These are phyloP conservation scores for Porites rus DNA, from an alignment of 92 coral and sea anemone genomes.

Conservation along the genomic window DNA sequence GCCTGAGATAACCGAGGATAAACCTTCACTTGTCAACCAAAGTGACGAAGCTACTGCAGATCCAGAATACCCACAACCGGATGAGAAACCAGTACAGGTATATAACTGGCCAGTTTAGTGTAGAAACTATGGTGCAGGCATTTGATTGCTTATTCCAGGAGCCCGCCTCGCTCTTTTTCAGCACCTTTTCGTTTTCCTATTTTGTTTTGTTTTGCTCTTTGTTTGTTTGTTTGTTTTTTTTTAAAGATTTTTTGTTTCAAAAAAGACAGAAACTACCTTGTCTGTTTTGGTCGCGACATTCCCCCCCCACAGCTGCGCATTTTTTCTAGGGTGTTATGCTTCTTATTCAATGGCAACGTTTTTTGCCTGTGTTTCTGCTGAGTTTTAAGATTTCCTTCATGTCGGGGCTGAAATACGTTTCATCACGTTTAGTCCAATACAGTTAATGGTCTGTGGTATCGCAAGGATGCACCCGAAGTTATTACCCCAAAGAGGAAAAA, in stretches of 20 bases:
- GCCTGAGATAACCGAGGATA: neutral
- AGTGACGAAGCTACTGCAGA: neutral
- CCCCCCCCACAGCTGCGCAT: no score
- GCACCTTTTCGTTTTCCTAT: no score
- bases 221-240: neutral
- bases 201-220: no score
- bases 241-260: neutral
- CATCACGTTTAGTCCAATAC: neutral
- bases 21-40: neutral
- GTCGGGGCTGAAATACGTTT: neutral
- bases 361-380: neutral
- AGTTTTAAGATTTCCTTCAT: no score
- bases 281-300: no score
- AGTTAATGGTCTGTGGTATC: constrained; percentile 41
- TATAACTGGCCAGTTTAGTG: neutral
- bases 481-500: constrained; percentile 1
- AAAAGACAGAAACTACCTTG: neutral
- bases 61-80: neutral
- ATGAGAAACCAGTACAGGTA: constrained; percentile 10
- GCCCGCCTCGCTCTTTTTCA: no score
- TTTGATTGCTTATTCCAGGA: no score
- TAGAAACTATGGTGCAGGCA: neutral
- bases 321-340: no score
- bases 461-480: constrained; percentile 23
- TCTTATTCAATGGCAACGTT: no score